phyloP scores from a whole-genome alignment of 1,140 invertebrate species.

The Cotesia typhae region DNA sequence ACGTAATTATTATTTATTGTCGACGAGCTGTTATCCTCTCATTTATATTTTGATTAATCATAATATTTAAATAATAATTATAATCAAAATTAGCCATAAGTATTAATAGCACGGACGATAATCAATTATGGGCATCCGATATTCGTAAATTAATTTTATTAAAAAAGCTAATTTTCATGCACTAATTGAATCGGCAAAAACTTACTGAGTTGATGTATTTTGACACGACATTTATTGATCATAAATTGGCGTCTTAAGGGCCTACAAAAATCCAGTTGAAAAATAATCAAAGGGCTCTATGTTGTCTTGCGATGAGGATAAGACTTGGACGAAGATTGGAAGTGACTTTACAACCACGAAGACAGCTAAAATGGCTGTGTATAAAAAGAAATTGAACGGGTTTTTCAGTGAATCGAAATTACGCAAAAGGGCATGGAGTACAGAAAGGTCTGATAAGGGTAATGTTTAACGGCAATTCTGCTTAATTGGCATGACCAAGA shows the following conservation, averaged over 20 bases:
- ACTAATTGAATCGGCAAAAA: slow-evolving; percentile 23
- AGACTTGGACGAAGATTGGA: not conserved
- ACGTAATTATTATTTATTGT: not conserved
- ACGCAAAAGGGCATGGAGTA: slow-evolving; percentile 4
- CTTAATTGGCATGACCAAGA: slow-evolving; percentile 55
- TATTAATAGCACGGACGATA: too few species aligned
- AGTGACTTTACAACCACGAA: slow-evolving; percentile 5
- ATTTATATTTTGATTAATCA: too few species aligned
- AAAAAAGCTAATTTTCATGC: slow-evolving; percentile 6
- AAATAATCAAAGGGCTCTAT: slow-evolving; percentile 20
- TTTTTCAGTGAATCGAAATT: slow-evolving; percentile 30
- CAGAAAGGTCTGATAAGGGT: slow-evolving; percentile 16
- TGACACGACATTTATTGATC: slow-evolving; percentile 26
- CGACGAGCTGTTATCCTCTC: not conserved
- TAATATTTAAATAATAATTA: too few species aligned
- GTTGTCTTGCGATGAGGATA: not conserved
- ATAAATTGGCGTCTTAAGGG: slow-evolving; percentile 28
- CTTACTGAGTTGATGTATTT: slow-evolving; percentile 9
- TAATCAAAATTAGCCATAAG: too few species aligned
- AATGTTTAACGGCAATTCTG: slow-evolving; percentile 45
- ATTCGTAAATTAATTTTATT: not conserved
- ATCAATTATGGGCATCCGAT: too few species aligned
- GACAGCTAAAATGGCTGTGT: slow-evolving; percentile 18
- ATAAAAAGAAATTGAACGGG: slow-evolving; percentile 3
- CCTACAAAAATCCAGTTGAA: slow-evolving; percentile 16